Percentiles rank a stretch among this genome's conserved stretches.
phyloP scores from a whole-genome alignment of 92 coral and sea anemone species.

The Galaxea fascicularis region DNA sequence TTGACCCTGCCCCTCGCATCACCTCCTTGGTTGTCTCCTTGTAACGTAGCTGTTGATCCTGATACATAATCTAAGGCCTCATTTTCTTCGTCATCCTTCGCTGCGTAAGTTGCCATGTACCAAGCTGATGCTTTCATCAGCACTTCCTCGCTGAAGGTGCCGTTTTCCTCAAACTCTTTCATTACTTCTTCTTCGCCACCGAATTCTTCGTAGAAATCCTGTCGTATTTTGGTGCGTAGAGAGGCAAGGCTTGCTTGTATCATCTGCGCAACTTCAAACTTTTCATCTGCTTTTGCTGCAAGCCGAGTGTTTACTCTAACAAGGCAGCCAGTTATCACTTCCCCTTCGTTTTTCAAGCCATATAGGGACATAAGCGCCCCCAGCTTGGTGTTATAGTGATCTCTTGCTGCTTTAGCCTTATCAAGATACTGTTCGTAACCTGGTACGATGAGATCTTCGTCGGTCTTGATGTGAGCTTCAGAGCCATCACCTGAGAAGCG shows the following conservation, averaged over 20 bases:
- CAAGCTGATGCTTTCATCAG: constrained; percentile 93
- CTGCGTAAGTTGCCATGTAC: constrained; percentile 81
- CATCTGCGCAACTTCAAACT: constrained; percentile 90
- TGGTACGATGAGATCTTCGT: constrained; percentile 77
- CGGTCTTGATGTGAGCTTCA: constrained; percentile 54
- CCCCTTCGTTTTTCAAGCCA: constrained; percentile 90
- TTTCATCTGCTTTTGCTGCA: constrained; percentile 84
- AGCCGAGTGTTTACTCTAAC: constrained; percentile 80
- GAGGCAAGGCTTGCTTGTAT: constrained; percentile 83
- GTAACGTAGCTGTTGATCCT: constrained; percentile 15
- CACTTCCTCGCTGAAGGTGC: constrained; percentile 63
- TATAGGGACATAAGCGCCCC: constrained; percentile 86
- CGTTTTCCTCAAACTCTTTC: constrained; percentile 62
- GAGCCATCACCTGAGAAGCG: constrained; percentile 68
- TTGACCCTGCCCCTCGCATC: constrained; percentile 39
- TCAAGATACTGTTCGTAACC: constrained; percentile 75
- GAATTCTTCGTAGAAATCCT: constrained; percentile 83
- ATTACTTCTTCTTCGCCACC: constrained; percentile 79
- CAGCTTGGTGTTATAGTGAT: constrained; percentile 79
- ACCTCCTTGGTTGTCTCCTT: constrained; percentile 19
- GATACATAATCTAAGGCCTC: background rate
- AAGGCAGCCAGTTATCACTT: constrained; percentile 91
- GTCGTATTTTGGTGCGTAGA: constrained; percentile 73
- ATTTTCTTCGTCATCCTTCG: constrained; percentile 29
- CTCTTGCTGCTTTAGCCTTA: constrained; percentile 68